phyloP scores from a whole-genome alignment of 2,888 invertebrate species.

The Agonopterix alstromeriana region DNA sequence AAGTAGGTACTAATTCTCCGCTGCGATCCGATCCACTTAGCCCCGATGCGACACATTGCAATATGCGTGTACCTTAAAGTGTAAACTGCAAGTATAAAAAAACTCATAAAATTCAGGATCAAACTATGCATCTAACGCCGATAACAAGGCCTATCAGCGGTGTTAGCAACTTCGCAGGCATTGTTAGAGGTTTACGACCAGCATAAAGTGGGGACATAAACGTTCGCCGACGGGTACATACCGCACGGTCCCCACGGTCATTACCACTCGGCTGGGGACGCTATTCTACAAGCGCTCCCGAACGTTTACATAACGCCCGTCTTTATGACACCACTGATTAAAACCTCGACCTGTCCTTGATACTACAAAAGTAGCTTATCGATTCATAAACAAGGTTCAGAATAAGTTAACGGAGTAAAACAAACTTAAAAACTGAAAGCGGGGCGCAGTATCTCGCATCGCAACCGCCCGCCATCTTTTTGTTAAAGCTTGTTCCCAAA shows the following conservation, averaged over 20 bases:
- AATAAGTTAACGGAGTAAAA: no score
- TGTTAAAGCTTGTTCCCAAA: not conserved
- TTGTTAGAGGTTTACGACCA: not conserved
- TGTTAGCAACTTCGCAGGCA: not conserved
- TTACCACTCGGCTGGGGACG: slow-evolving; percentile 45
- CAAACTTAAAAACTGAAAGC: no score
- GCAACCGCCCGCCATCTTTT: no score
- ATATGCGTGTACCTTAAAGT: no score
- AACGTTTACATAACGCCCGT: slow-evolving; percentile 34
- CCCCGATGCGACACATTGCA: no score
- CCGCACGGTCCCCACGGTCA: slow-evolving; percentile 37
- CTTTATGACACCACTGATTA: slow-evolving; percentile 36
- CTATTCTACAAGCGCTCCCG: slow-evolving; percentile 30
- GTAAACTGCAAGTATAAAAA: no score
- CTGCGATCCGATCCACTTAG: no score
- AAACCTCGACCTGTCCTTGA: slow-evolving; percentile 27
- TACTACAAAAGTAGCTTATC: slow-evolving; percentile 15
- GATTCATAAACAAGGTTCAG: slow-evolving; percentile 1
- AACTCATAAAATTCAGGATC: not conserved
- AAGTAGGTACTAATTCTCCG: no score
- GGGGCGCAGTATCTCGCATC: no score
- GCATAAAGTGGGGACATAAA: not conserved
- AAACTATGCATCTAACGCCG: not conserved
- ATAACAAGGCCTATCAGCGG: no score
- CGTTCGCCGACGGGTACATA: slow-evolving; percentile 24